phyloP scores from a whole-genome alignment of 2,797 vertebrate genomes.

The Pangasius krempfi region DNA sequence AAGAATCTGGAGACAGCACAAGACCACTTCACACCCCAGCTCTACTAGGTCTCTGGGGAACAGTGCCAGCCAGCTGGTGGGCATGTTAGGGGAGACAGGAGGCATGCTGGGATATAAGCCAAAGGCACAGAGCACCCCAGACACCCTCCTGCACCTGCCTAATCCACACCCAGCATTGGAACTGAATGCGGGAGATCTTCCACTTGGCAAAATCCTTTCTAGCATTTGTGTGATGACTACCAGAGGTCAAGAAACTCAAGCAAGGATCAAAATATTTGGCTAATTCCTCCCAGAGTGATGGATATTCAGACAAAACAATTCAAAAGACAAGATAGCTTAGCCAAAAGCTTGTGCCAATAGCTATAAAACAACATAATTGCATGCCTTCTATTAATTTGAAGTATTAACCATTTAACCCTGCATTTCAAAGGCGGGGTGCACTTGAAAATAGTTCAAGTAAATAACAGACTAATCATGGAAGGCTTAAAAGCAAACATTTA shows the following conservation, averaged over 20 bases:
- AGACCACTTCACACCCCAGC: conserved; percentile 14
- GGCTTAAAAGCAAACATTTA: conserved; percentile 29
- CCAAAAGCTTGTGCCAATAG: background rate
- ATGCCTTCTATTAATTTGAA: background rate
- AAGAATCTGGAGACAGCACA: conserved; percentile 5
- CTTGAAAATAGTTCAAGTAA: conserved; percentile 13
- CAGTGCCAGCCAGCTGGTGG: conserved; percentile 32
- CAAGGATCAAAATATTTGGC: conserved; percentile 21
- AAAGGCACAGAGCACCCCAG: conserved; percentile 12
- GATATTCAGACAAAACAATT: conserved; percentile 14
- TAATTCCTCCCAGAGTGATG: conserved; percentile 7
- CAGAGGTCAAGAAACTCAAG: conserved; percentile 9
- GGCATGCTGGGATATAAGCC: conserved; percentile 28
- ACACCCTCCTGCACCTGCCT: conserved; percentile 32
- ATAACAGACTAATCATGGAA: conserved; percentile 10
- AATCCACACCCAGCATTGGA: conserved; percentile 31
- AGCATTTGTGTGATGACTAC: conserved; percentile 32
- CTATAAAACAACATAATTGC: conserved; percentile 17
- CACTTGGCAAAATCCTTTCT: conserved; percentile 20
- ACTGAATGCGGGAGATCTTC: conserved; percentile 38
- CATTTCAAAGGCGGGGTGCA: conserved; percentile 1
- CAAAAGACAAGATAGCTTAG: conserved; percentile 19
- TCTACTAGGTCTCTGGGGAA: conserved; percentile 11
- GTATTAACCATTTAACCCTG: conserved; percentile 16
- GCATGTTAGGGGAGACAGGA: conserved; percentile 21